phyloP scores from a whole-genome alignment of 2,113 vertebrate genomes.

The Amia ocellicauda region DNA sequence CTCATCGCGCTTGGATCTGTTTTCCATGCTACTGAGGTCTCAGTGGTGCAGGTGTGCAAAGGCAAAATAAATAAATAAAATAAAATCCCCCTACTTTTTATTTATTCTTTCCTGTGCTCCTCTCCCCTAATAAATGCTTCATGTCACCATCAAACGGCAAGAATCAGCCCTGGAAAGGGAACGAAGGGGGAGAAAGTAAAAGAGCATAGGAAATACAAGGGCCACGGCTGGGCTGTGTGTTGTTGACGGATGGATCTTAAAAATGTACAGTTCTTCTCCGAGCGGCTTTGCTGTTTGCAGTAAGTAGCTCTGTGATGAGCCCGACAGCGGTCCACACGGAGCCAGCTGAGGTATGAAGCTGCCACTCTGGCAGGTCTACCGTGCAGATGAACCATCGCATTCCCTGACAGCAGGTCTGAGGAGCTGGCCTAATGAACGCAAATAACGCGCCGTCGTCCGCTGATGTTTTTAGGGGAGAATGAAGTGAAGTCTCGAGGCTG shows the following conservation, averaged over 20 bases:
- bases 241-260: conserved; percentile 6
- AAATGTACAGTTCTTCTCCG: background rate
- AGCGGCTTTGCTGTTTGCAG: background rate
- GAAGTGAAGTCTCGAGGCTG: too few relatives aligned
- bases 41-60: background rate
- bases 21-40: background rate
- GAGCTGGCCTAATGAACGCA: too few relatives aligned
- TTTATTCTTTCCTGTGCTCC: conserved; percentile 6
- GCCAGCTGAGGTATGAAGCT: background rate
- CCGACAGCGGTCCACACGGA: background rate
- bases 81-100: conserved; percentile 1
- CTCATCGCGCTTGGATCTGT: too few relatives aligned
- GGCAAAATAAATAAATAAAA: background rate
- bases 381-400: background rate
- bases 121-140: conserved; percentile 49
- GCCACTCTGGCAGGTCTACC: background rate
- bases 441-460: too few relatives aligned
- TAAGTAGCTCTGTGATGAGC: background rate
- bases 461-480: too few relatives aligned
- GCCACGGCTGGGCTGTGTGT: conserved; percentile 14
- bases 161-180: conserved; percentile 27
- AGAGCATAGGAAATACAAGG: conserved; percentile 46
- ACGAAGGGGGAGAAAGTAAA: conserved; percentile 26
- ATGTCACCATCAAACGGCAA: conserved; percentile 43
- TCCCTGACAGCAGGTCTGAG: too few relatives aligned